These are phyloP conservation scores for Halocynthia roretzi DNA, from an alignment of 23 tunicate species.

Conservation along the genomic window DNA sequence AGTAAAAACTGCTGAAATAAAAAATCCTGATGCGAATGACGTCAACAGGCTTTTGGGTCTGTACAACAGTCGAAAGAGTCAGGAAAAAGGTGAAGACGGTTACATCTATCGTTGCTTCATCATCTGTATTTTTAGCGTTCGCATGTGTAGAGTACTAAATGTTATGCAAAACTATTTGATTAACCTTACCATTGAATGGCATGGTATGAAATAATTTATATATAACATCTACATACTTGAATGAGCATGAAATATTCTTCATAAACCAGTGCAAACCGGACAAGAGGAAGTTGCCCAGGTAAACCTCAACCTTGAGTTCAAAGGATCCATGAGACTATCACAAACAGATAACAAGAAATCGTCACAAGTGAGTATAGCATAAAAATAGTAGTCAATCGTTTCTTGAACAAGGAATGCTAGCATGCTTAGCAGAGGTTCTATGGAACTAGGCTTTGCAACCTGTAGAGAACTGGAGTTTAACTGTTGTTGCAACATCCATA, in stretches of 20 bases:
- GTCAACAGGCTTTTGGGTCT: conserved; percentile 45
- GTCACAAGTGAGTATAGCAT: no score
- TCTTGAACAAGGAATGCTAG: no score
- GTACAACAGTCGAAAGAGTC: conserved; percentile 28
- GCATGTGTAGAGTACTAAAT: not conserved
- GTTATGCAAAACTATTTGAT: not conserved
- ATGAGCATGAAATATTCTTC: not conserved
- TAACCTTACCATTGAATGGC: not conserved
- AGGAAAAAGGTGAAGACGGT: not conserved
- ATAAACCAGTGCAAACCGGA: not conserved
- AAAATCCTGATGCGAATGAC: conserved; percentile 47
- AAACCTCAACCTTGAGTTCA: conserved; percentile 36
- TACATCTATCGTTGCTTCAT: not conserved
- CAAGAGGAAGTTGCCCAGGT: conserved; percentile 25
- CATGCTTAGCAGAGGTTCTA: no score
- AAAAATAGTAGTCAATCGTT: no score
- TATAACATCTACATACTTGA: no score
- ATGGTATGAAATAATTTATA: not conserved
- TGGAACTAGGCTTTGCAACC: no score
- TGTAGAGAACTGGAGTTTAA: no score
- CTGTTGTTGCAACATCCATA: no score
- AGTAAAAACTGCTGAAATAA: conserved; percentile 18
- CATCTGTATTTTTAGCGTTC: not conserved
- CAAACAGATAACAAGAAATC: no score
- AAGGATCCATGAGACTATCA: not conserved